Base-by-base conservation (phyloP, 2,113 vertebrate genomes). In the Rhagologus leucostigma region DNA sequence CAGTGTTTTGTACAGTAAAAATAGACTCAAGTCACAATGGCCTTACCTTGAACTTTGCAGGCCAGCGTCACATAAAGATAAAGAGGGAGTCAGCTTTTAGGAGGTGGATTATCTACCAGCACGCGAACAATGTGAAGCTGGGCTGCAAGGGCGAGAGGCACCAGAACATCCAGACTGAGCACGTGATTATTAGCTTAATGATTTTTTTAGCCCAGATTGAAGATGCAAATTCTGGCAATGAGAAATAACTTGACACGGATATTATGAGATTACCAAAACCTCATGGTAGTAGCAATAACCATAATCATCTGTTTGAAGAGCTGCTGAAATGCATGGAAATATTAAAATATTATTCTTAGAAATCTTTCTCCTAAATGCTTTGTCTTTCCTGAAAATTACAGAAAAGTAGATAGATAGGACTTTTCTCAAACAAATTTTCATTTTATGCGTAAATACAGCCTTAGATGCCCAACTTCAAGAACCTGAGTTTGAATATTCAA, bases 31-130 rank as follows among this genome's bases (percentile, higher is more conserved):
- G 95, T 82, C 88, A 93, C 93, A 95, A 90, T 95, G 90, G 96
- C 95, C 95, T 94, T 92, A 94, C 96, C 96, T 96, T 97, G 96
- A 97, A 92, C 96, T 97, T 95, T 90, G 80, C 53, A 79, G 83
- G 76, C 73, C 92, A 95, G n/a, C 55, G 90, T 96, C 95, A 96
- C 32, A 5, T 81, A 50, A 71, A 35, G 96, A 97, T 97, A 97
- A 96, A 89, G 92, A 92, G 37, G 64, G 93, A 94, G 95, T 75
- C 52, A 83, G 49, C 80, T 93, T 56, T 76, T 75, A 27, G 91
- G 87, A 84, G 69, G 73, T 84, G 80, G 57, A 35, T 97, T 96
- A 93, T 96, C 92, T 90, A 84, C 69, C 52, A 81, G 73, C 49
- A 87, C 79, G 26, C 0, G 0, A 44, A 32, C 15, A 16, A 83